phyloP scores from a whole-genome alignment of 2,797 vertebrate genomes.

The Siniperca obscura region DNA sequence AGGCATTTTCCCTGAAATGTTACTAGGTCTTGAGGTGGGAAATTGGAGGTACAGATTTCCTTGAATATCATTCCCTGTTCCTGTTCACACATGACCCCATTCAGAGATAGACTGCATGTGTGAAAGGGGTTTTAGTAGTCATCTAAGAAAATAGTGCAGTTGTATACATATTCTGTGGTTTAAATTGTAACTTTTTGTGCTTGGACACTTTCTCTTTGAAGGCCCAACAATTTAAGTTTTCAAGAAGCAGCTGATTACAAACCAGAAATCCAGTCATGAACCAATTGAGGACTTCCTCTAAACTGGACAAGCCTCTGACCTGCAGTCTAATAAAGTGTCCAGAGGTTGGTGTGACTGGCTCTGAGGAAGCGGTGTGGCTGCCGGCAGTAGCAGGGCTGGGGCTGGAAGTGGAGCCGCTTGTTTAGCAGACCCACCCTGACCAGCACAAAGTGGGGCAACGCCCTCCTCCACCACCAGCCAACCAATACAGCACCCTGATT shows the following conservation, averaged over 20 bases:
- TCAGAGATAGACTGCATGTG: too few relatives aligned
- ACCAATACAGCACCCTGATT: constrained; percentile 73
- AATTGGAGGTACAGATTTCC: too few relatives aligned
- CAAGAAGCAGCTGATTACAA: neutral
- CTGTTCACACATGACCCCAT: too few relatives aligned
- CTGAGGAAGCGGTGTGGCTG: constrained; percentile 43
- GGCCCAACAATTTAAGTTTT: neutral
- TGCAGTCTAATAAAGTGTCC: constrained; percentile 11
- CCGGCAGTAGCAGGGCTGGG: constrained; percentile 44
- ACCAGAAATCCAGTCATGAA: constrained; percentile 8
- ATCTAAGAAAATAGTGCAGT: neutral
- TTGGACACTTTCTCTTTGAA: neutral
- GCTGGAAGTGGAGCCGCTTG: constrained; percentile 75
- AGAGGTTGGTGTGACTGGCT: constrained; percentile 5
- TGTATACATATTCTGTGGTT: constrained; percentile 13
- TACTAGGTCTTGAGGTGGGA: too few relatives aligned
- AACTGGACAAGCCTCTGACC: constrained; percentile 12
- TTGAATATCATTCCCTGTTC: too few relatives aligned
- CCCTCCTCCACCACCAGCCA: constrained; percentile 69
- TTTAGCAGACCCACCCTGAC: constrained; percentile 81
- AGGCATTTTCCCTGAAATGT: too few relatives aligned
- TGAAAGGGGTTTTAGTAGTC: neutral
- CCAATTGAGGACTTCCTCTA: constrained; percentile 13
- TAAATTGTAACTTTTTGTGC: neutral
- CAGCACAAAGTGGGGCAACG: constrained; percentile 77